Evolutionary conservation across 2,888 invertebrate genomes (phyloP).

Genomic region (Chloroclysta siterata): DNA sequence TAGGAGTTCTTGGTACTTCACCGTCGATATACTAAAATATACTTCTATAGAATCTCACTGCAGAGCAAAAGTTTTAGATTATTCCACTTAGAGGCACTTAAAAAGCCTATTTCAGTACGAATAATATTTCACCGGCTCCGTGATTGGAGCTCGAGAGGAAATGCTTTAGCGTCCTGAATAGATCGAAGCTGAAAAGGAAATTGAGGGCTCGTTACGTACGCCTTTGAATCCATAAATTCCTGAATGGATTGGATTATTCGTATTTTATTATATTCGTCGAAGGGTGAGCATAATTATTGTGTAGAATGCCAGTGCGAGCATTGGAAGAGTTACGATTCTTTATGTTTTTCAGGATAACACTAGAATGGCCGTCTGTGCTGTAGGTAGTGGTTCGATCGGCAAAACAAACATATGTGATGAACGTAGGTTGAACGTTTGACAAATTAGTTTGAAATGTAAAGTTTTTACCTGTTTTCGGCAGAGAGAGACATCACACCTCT

Average conservation of each 20-base stretch:
- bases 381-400: no score
- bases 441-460: no score
- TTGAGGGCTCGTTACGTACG: constrained; percentile 78
- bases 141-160: constrained; percentile 73
- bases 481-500: no score
- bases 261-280: constrained; percentile 34
- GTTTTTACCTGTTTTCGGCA: no score
- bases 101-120: constrained; percentile 32
- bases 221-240: constrained; percentile 72
- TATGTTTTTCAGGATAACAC: no score
- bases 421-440: no score
- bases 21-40: not conserved
- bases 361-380: no score
- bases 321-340: no score
- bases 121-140: constrained; percentile 63
- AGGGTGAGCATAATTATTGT: constrained; percentile 5
- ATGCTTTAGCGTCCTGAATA: constrained; percentile 74
- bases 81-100: constrained; percentile 12
- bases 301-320: no score
- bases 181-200: constrained; percentile 77
- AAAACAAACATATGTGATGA: no score
- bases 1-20: no score
- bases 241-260: constrained; percentile 55
- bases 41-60: not conserved
- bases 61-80: not conserved